phyloP scores from a whole-genome alignment of 2,888 invertebrate species.

The Leptura quadrifasciata region DNA sequence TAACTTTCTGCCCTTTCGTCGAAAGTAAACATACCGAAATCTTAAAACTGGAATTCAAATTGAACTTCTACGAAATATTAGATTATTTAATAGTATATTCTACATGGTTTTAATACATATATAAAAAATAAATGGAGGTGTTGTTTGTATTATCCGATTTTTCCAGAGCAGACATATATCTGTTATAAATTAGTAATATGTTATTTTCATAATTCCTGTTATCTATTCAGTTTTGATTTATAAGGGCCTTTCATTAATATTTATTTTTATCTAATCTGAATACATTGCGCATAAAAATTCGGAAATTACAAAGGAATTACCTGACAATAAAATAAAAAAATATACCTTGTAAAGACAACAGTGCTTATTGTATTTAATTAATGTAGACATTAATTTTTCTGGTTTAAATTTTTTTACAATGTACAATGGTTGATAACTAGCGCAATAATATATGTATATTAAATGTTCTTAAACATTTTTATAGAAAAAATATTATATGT shows the following conservation, averaged over 20 bases:
- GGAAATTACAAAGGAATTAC: slow-evolving; percentile 23
- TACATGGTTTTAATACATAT: too few species aligned
- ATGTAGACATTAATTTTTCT: background rate
- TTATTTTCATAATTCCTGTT: slow-evolving; percentile 27
- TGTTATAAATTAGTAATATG: slow-evolving; percentile 31
- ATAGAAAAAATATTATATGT: too few species aligned
- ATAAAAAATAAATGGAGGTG: background rate
- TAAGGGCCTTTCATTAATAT: slow-evolving; percentile 28
- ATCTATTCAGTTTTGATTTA: slow-evolving; percentile 35
- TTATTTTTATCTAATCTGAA: slow-evolving; percentile 38
- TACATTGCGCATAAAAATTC: slow-evolving; percentile 23
- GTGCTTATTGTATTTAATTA: background rate
- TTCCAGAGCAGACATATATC: slow-evolving; percentile 11
- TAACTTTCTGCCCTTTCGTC: too few species aligned
- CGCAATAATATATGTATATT: too few species aligned
- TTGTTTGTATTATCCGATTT: background rate
- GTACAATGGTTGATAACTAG: too few species aligned
- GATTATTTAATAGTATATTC: too few species aligned
- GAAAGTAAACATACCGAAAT: too few species aligned
- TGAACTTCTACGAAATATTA: too few species aligned
- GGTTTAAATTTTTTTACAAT: background rate
- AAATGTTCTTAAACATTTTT: too few species aligned
- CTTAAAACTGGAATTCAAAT: too few species aligned
- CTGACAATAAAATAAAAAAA: slow-evolving; percentile 13
- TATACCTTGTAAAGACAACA: background rate